Evolutionary conservation across 1,140 invertebrate genomes (phyloP).

Genomic region (Tachypleus tridentatus): DNA sequence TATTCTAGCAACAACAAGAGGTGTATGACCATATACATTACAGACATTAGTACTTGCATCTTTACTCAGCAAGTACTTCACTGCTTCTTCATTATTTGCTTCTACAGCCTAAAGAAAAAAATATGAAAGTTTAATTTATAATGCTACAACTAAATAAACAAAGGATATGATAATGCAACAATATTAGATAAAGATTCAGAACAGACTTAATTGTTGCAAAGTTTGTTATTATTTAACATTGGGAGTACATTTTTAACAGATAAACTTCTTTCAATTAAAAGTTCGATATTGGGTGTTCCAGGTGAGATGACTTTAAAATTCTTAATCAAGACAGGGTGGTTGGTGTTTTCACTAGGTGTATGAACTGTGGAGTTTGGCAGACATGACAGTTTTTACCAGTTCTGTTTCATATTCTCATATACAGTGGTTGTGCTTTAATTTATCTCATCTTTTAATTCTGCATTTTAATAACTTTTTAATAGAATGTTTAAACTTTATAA

Average conservation of each 20-base stretch:
- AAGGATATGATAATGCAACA: not conserved
- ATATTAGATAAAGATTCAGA: constrained; percentile 1
- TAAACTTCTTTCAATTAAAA: not conserved
- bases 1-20: constrained; percentile 20
- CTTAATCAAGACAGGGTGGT: no score
- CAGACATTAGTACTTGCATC: constrained; percentile 5
- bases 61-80: constrained; percentile 19
- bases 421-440: no score
- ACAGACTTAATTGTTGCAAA: not conserved
- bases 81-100: constrained; percentile 16
- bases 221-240: not conserved
- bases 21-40: constrained; percentile 24
- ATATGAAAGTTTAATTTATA: not conserved
- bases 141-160: not conserved
- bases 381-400: no score
- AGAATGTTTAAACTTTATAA: no score
- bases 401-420: no score
- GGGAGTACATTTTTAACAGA: not conserved
- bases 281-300: no score
- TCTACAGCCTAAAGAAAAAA: constrained; percentile 20
- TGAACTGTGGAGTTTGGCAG: no score
- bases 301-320: no score
- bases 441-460: no score
- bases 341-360: no score
- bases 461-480: no score